These are phyloP conservation scores for Dolichallabes microphthalmus DNA, from an alignment of 2,113 vertebrate genomes.

Conservation along the genomic window DNA sequence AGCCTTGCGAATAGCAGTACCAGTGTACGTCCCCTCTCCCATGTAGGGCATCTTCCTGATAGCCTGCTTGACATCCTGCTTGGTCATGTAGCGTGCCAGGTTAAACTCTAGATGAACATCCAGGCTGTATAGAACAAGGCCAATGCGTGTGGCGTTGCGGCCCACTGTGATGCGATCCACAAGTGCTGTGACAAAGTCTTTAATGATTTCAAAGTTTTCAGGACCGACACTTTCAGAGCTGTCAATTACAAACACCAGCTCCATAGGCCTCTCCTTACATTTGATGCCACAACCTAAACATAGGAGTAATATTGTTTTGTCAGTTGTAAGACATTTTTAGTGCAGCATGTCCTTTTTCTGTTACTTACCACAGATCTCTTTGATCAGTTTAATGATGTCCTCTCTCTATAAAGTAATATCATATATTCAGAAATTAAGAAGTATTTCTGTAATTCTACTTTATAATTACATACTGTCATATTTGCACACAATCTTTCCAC, in stretches of 20 bases:
- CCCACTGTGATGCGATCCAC: slow-evolving; percentile 86
- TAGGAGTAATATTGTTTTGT: neutral
- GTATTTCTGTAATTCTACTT: neutral
- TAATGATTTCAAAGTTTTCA: slow-evolving; percentile 90
- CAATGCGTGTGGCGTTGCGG: slow-evolving; percentile 84
- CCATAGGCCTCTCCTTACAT: slow-evolving; percentile 92
- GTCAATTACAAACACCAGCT: slow-evolving; percentile 91
- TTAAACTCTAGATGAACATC: slow-evolving; percentile 84
- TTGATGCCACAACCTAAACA: slow-evolving; percentile 84
- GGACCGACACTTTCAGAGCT: slow-evolving; percentile 91
- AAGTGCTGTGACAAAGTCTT: slow-evolving; percentile 86
- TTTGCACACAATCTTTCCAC: neutral
- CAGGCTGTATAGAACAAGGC: slow-evolving; percentile 85
- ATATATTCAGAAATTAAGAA: neutral
- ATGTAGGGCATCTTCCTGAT: slow-evolving; percentile 85
- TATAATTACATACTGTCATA: neutral
- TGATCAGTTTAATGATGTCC: slow-evolving; percentile 87
- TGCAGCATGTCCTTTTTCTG: neutral
- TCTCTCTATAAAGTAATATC: slow-evolving; percentile 76
- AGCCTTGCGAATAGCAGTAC: slow-evolving; percentile 85
- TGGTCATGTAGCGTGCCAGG: slow-evolving; percentile 75
- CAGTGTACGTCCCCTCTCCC: slow-evolving; percentile 89
- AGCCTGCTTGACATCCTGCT: slow-evolving; percentile 82
- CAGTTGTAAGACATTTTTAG: neutral
- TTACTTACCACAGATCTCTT: slow-evolving; percentile 87